Evolutionary conservation across 1,140 invertebrate species (phyloP).

Genomic region (Eueides isabella): DNA sequence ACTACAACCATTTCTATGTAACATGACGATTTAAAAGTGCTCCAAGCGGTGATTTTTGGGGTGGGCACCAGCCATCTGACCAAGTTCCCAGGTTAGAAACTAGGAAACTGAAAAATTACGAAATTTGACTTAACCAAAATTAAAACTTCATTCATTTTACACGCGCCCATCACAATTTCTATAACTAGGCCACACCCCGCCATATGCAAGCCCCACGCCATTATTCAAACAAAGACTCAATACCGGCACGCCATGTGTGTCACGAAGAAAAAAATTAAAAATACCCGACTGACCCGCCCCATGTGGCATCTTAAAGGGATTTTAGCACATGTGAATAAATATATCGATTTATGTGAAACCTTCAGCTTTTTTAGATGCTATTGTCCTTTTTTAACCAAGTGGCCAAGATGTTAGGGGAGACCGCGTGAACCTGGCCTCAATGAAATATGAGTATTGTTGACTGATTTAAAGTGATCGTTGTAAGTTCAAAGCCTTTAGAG

Average conservation of each 20-base stretch:
- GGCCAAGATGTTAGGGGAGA: background rate
- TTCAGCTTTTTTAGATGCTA: constrained; percentile 7
- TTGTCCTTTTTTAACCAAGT: constrained; percentile 27
- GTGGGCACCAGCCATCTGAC: too few relatives aligned
- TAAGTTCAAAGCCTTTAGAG: background rate
- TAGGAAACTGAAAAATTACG: too few relatives aligned
- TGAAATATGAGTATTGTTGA: background rate
- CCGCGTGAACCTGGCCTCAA: background rate
- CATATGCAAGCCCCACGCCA: constrained; percentile 47
- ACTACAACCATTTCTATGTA: too few relatives aligned
- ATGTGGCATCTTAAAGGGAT: constrained; percentile 45
- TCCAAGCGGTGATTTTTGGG: too few relatives aligned
- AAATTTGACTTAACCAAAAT: background rate
- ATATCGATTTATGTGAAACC: constrained; percentile 29
- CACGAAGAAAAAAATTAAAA: constrained; percentile 61
- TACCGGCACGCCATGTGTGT: constrained; percentile 57
- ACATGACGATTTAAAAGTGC: too few relatives aligned
- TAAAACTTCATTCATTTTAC: background rate
- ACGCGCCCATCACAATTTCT: background rate
- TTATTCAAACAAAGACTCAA: constrained; percentile 46
- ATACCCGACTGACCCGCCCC: constrained; percentile 59
- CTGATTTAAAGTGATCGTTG: background rate
- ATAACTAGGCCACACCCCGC: constrained; percentile 16
- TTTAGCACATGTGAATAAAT: constrained; percentile 62
- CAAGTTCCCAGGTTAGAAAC: too few relatives aligned